Conservation (phyloP, 2,113 vertebrate species). For the Neodontobutis hainanensis region DNA sequence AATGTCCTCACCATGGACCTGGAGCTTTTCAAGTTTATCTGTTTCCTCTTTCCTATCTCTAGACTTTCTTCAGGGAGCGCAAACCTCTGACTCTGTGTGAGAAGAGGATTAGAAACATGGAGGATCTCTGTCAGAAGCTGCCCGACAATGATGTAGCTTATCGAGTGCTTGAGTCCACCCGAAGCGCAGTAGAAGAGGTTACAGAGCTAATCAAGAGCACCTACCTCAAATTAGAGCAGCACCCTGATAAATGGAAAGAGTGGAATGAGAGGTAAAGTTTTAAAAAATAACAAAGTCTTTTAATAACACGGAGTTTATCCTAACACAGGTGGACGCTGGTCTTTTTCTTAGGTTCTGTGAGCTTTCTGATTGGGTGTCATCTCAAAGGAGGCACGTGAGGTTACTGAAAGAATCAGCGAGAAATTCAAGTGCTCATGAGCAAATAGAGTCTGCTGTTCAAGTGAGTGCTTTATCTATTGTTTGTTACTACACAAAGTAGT, state of each 20-base stretch:
- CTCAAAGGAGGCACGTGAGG: slow-evolving; percentile 79
- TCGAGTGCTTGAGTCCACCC: slow-evolving; percentile 73
- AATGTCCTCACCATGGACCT: background rate
- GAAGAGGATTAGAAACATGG: slow-evolving; percentile 87
- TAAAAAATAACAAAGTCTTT: background rate
- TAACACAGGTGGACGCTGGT: background rate
- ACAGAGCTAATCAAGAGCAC: slow-evolving; percentile 79
- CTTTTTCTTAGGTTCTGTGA: slow-evolving; percentile 82
- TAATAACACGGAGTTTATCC: background rate
- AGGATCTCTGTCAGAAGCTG: slow-evolving; percentile 89
- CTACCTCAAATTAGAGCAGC: slow-evolving; percentile 80
- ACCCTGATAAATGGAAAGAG: slow-evolving; percentile 89
- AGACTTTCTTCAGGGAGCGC: slow-evolving; percentile 90
- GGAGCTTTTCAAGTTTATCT: slow-evolving; percentile 3
- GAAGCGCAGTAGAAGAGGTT: slow-evolving; percentile 79
- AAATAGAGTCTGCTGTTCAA: slow-evolving; percentile 77
- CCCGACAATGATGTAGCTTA: slow-evolving; percentile 85
- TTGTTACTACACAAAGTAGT: background rate
- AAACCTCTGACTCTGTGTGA: slow-evolving; percentile 85
- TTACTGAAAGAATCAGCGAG: slow-evolving; percentile 74
- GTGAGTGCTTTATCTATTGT: slow-evolving; percentile 68
- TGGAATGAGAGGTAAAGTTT: slow-evolving; percentile 83
- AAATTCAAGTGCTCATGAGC: slow-evolving; percentile 75
- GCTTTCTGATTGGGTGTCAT: slow-evolving; percentile 85
- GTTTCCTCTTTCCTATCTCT: slow-evolving; percentile 29